Base-by-base conservation (phyloP, 2,113 vertebrate species). In the Lophura nycthemera region DNA sequence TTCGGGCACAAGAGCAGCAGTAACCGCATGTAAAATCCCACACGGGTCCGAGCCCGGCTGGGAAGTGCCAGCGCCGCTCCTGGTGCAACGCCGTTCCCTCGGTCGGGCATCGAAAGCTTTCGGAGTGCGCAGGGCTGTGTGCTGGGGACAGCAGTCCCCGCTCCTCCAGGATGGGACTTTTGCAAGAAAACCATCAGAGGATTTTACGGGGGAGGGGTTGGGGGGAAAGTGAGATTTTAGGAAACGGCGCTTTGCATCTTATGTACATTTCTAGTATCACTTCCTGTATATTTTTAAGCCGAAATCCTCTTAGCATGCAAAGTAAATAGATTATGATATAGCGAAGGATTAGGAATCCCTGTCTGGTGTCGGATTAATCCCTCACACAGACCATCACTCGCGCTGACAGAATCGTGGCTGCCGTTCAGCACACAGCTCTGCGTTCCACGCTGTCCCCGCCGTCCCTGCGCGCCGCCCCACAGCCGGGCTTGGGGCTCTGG, bases 241-340 rank as follows among this genome's bases (percentile, higher is more conserved):
- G 87, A 96, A 98, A 98, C 24, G 65, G 94, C 94, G 94, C 95
- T 96, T 92, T 96, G 98, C 96, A 98, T 98, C 97, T 98, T 97
- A 97, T 97, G 97, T 98, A 98, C 97, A 98, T 98, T 99, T 98
- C 97, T 97, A 98, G 97, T 98, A 98, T 97, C 96, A 95, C 96
- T 98, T 98, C 98, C 98, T 98, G 97, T 99, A 98, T 98, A 98
- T 98, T 98, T 99, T 98, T 98, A 98, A 98, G 97, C 97, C 97
- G 97, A 98, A 99, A 99, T 99, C 98, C 98, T 99, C 98, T 99
- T 99, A 99, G 98, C 98, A 98, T 99, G 98, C 98, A 98, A 98
- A 99, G 98, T 98, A 99, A 99, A 99, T 98, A 99, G 98, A 99
- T 99, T 99, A 98, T 97, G 98, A 99, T 98, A 98, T 98, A 98